phyloP scores from a whole-genome alignment of 2,797 vertebrate genomes.

The Rousettus madagascariensis region DNA sequence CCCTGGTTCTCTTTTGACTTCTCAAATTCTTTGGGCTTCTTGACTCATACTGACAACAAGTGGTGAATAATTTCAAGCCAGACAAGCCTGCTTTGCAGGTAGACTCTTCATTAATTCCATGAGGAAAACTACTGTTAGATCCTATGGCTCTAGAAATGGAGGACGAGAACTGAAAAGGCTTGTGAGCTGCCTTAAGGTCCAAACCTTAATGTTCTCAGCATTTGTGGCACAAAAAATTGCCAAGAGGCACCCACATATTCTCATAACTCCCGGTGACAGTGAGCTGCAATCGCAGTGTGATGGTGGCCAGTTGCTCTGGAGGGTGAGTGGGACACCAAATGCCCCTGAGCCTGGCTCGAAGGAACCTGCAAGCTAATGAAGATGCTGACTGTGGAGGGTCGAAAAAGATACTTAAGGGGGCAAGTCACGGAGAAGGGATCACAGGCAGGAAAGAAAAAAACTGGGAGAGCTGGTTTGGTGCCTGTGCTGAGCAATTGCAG shows the following conservation, averaged over 20 bases:
- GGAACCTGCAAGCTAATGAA: not conserved
- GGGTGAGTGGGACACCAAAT: not conserved
- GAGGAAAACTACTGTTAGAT: not conserved
- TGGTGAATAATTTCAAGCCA: conserved; percentile 31
- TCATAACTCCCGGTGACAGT: not conserved
- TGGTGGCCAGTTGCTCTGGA: not conserved
- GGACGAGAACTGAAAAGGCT: not conserved
- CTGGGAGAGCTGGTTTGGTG: not conserved
- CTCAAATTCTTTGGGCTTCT: conserved; percentile 16
- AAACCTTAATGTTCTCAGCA: not conserved
- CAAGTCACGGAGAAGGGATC: not conserved
- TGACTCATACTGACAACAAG: not conserved
- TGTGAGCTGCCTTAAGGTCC: not conserved
- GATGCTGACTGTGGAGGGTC: not conserved
- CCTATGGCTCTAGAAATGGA: not conserved
- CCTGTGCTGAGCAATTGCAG: not conserved
- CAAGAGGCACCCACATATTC: not conserved
- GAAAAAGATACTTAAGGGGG: not conserved
- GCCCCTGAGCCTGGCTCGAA: not conserved
- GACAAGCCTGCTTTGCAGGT: not conserved
- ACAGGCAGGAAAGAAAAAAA: not conserved
- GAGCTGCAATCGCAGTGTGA: not conserved
- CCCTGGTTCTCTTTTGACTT: not conserved
- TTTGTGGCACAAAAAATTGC: not conserved
- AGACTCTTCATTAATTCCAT: not conserved